A percentile compares a stretch with the other conserved stretches of the same genome.
Conservation (phyloP, 2,113 vertebrate genomes). For the Eolophus roseicapilla region DNA sequence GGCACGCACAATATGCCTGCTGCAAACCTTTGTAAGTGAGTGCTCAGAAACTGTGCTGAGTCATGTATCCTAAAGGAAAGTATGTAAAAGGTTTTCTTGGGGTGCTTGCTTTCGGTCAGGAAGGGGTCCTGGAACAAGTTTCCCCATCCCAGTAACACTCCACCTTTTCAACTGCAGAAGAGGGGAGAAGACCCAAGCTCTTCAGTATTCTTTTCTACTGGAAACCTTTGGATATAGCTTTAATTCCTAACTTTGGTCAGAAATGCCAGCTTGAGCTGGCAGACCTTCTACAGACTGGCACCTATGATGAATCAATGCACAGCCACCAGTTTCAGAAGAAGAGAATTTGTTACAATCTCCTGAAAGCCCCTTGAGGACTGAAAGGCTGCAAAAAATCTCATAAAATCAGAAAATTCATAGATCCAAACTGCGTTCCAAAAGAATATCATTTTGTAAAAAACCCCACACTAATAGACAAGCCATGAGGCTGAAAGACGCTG, state of each 20-base stretch:
- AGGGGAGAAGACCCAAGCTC: neutral
- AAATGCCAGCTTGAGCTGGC: neutral
- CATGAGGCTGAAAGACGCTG: neutral
- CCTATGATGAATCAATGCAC: neutral
- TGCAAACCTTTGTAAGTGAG: neutral
- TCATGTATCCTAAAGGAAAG: neutral
- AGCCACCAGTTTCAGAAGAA: neutral
- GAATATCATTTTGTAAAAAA: fast-evolving
- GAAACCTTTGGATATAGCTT: neutral
- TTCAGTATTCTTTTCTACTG: neutral
- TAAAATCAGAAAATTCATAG: neutral
- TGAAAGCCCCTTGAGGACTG: neutral
- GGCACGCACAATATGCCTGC: neutral
- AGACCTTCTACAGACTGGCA: neutral
- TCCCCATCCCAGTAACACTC: neutral
- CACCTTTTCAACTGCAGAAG: neutral
- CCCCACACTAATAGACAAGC: neutral
- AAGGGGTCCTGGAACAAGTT: neutral
- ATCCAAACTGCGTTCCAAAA: neutral
- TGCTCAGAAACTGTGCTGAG: neutral
- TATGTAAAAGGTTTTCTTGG: neutral
- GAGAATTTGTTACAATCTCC: neutral
- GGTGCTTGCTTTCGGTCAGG: neutral
- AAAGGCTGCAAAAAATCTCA: neutral
- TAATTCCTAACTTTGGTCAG: neutral